These are phyloP conservation scores for Dermatemys mawii DNA, from an alignment of 2,113 vertebrate genomes.

Conservation along the genomic window DNA sequence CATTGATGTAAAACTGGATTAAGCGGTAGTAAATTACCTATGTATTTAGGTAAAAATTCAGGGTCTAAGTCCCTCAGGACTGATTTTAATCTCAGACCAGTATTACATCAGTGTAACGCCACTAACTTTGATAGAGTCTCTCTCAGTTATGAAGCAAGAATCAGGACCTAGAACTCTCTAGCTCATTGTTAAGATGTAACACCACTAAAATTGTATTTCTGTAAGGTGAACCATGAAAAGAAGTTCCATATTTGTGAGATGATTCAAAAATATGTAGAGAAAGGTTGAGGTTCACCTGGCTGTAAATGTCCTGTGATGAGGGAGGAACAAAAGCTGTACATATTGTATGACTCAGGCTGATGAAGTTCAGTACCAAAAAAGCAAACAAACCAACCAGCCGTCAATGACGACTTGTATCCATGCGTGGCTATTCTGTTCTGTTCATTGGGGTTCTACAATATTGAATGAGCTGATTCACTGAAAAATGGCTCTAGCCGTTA, in stretches of 20 bases:
- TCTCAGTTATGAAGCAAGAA: background rate
- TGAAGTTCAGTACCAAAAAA: background rate
- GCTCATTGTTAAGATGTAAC: background rate
- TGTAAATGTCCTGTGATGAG: background rate
- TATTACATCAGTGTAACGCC: background rate
- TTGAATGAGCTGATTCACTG: background rate
- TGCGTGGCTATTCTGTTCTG: background rate
- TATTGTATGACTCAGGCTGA: background rate
- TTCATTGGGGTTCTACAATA: background rate
- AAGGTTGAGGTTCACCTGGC: background rate
- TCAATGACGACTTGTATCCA: background rate
- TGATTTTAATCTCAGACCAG: background rate
- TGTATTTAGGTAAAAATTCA: no score
- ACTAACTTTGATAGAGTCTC: background rate
- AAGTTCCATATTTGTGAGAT: background rate
- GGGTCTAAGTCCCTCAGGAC: background rate
- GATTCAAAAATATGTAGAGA: conserved; percentile 36
- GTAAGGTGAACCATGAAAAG: conserved; percentile 28
- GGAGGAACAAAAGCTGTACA: background rate
- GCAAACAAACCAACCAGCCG: no score
- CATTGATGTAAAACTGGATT: background rate
- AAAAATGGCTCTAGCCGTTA: background rate
- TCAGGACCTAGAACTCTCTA: background rate
- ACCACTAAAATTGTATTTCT: conserved; percentile 30
- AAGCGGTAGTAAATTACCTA: background rate